Conservation (phyloP, 2,797 vertebrate genomes). For the Sebastes matsubarae region DNA sequence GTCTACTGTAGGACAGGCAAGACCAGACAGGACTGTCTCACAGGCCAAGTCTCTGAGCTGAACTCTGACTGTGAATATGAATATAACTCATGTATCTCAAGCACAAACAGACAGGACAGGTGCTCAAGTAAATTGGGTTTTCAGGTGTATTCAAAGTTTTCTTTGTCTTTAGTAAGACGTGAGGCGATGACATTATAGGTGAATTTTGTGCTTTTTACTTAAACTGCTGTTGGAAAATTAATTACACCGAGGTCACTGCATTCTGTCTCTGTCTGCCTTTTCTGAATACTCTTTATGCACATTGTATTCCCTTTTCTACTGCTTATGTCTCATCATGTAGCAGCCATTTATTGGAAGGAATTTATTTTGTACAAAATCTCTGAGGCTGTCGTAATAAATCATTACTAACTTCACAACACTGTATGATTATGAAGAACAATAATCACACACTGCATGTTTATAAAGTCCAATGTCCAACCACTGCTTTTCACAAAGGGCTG, state of each 20-base stretch:
- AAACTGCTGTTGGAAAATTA: not conserved
- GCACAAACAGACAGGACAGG: slow-evolving; percentile 12
- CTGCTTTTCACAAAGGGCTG: not conserved
- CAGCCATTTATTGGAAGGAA: not conserved
- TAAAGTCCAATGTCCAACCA: not conserved
- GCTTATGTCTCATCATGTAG: not conserved
- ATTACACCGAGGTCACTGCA: not conserved
- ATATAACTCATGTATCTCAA: slow-evolving; percentile 58
- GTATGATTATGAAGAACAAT: not conserved
- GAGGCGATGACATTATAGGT: not conserved
- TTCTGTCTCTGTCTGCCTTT: not conserved
- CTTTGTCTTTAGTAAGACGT: not conserved
- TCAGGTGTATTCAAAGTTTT: slow-evolving; percentile 9
- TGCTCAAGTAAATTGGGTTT: slow-evolving; percentile 1
- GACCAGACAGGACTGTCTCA: slow-evolving; percentile 47
- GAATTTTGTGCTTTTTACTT: not conserved
- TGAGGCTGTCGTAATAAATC: not conserved
- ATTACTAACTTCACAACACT: not conserved
- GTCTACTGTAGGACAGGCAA: slow-evolving; percentile 24
- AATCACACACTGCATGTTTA: not conserved
- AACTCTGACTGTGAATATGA: slow-evolving; percentile 57
- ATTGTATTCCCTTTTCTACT: not conserved
- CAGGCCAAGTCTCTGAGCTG: slow-evolving; percentile 42
- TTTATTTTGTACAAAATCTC: not conserved
- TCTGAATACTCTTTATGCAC: not conserved